phyloP scores from a whole-genome alignment of 2,888 invertebrate species.

The Anthophora plumipes region DNA sequence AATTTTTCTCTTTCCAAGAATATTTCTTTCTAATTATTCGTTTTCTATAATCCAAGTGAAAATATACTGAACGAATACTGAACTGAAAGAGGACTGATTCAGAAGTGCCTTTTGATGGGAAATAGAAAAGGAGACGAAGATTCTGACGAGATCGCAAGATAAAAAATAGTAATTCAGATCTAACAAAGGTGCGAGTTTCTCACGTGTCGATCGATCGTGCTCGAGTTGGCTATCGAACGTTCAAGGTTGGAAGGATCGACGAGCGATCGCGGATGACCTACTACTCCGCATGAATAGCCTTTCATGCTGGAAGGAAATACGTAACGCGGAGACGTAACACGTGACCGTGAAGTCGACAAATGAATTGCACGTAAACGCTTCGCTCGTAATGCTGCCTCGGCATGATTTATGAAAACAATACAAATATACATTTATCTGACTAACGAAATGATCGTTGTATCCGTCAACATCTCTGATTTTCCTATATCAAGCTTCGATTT shows the following conservation, averaged over 20 bases:
- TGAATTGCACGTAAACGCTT: conserved; percentile 67
- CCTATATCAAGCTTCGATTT: neutral
- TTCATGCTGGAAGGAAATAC: conserved; percentile 64
- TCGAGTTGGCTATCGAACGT: conserved; percentile 38
- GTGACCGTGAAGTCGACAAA: conserved; percentile 70
- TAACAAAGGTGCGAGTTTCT: conserved; percentile 24
- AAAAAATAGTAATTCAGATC: neutral
- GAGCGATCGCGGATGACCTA: conserved; percentile 65
- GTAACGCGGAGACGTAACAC: conserved; percentile 71
- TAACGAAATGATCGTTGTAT: neutral
- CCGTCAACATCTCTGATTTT: conserved; percentile 9
- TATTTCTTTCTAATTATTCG: too few relatives aligned
- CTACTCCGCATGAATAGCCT: conserved; percentile 58
- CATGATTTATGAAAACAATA: conserved; percentile 60
- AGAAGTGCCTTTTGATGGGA: too few relatives aligned
- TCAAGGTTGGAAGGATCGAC: conserved; percentile 58
- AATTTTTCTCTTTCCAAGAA: too few relatives aligned
- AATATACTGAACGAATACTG: too few relatives aligned
- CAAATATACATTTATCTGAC: conserved; percentile 1
- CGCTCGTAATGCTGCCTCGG: conserved; percentile 26
- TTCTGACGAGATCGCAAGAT: neutral
- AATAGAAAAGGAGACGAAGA: neutral
- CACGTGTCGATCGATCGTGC: conserved; percentile 29
- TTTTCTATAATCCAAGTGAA: too few relatives aligned
- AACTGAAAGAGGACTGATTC: too few relatives aligned